These are phyloP conservation scores for Dissostichus mawsoni DNA, from an alignment of 2,113 vertebrate genomes.

Conservation along the genomic window DNA sequence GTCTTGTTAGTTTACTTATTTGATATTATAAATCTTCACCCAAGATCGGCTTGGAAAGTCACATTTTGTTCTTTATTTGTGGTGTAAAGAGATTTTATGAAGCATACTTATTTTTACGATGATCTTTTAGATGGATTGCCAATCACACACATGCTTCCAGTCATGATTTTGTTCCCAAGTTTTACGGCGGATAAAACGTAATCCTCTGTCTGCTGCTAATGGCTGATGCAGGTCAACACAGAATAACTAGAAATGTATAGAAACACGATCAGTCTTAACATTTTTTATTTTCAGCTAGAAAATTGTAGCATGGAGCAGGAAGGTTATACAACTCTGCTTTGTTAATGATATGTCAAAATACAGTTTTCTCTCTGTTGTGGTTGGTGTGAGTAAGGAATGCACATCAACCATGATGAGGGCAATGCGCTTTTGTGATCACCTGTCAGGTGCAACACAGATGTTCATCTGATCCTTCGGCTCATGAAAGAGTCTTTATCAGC, in stretches of 20 bases:
- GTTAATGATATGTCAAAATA: neutral
- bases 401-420: neutral
- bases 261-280: neutral
- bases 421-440: neutral
- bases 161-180: constrained; percentile 31
- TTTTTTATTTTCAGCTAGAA: neutral
- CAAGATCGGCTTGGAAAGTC: neutral
- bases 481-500: neutral
- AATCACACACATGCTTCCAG: constrained; percentile 38
- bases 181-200: constrained; percentile 27
- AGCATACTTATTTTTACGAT: constrained; percentile 15
- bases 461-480: neutral
- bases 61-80: neutral
- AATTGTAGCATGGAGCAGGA: neutral
- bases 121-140: constrained; percentile 30
- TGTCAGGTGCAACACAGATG: neutral
- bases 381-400: neutral
- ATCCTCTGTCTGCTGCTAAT: constrained; percentile 1
- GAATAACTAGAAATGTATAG: neutral
- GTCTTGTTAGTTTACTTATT: neutral
- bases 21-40: neutral
- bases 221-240: constrained; percentile 37
- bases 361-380: too few species aligned
- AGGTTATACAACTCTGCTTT: neutral
- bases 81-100: neutral